A percentile compares a stretch with the other conserved stretches of the same genome.
Evolutionary conservation across 2,113 vertebrate species (phyloP).

Genomic region (Chionis minor): DNA sequence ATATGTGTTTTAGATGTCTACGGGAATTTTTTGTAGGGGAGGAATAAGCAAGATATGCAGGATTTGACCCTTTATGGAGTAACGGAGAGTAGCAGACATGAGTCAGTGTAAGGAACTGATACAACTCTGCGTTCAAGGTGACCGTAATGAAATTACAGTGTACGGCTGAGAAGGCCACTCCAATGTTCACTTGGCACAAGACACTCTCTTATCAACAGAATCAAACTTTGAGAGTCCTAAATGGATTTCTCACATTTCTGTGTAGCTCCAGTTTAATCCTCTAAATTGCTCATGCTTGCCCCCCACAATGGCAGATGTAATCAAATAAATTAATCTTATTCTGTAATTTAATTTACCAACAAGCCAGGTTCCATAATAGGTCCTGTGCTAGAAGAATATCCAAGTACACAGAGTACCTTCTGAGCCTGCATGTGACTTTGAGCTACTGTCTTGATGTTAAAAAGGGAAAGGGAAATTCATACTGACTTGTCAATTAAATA

Average conservation of each 20-base stretch:
- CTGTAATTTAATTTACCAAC: neutral
- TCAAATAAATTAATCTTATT: conserved; percentile 21
- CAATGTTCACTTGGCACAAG: conserved; percentile 26
- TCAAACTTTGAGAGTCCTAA: neutral
- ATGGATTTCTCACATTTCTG: conserved; percentile 18
- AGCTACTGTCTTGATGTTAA: neutral
- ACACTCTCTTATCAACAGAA: neutral
- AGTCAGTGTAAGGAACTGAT: neutral
- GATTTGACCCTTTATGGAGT: neutral
- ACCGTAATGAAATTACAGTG: conserved; percentile 19
- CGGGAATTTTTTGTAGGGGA: neutral
- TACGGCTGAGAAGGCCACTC: neutral
- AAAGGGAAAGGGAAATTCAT: neutral
- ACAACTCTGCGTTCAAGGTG: neutral
- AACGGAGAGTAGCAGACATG: neutral
- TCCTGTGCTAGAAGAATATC: neutral
- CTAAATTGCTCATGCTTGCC: conserved; percentile 12
- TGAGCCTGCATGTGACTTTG: neutral
- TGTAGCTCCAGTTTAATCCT: conserved; percentile 24
- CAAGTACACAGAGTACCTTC: neutral
- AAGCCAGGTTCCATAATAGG: neutral
- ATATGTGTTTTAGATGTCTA: neutral
- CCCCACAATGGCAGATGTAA: neutral
- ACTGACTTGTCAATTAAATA: neutral
- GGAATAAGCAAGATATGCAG: neutral